phyloP scores from a whole-genome alignment of 2,888 invertebrate genomes.

The Axea sp. region DNA sequence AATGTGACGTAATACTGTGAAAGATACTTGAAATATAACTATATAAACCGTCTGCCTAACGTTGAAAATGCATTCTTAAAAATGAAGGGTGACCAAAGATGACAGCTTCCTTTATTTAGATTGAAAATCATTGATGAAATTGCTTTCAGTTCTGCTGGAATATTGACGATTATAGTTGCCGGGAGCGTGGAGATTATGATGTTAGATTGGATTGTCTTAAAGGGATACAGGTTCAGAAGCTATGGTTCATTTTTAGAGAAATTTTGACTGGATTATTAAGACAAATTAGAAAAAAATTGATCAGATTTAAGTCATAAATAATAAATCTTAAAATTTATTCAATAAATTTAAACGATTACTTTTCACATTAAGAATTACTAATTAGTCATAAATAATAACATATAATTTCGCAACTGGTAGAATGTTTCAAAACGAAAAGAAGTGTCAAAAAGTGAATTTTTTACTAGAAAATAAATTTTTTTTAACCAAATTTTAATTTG shows the following conservation, averaged over 20 bases:
- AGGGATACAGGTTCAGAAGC: slow-evolving; percentile 13
- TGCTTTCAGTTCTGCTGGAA: slow-evolving; percentile 37
- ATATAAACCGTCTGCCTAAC: slow-evolving; percentile 17
- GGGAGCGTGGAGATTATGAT: slow-evolving; percentile 35
- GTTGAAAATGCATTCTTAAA: slow-evolving; percentile 50
- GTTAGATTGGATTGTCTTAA: slow-evolving; percentile 48
- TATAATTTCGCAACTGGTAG: too few species aligned
- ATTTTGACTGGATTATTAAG: slow-evolving; percentile 3
- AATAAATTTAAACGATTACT: too few species aligned
- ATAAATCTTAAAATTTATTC: too few species aligned
- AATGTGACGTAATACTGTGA: slow-evolving; percentile 52
- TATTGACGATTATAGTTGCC: slow-evolving; percentile 37
- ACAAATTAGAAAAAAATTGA: too few species aligned
- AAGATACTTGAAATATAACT: slow-evolving; percentile 50
- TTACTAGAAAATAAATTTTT: too few species aligned
- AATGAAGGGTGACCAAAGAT: slow-evolving; percentile 53
- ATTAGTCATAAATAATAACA: too few species aligned
- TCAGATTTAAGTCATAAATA: too few species aligned
- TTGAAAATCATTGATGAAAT: slow-evolving; percentile 57
- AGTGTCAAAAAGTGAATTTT: too few species aligned
- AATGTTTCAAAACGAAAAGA: too few species aligned
- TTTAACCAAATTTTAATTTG: too few species aligned
- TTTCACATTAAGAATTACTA: too few species aligned
- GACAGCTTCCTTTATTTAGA: slow-evolving; percentile 36
- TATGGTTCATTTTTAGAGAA: slow-evolving; percentile 5